phyloP scores from a whole-genome alignment of 2,113 vertebrate genomes.

The Lota lota region DNA sequence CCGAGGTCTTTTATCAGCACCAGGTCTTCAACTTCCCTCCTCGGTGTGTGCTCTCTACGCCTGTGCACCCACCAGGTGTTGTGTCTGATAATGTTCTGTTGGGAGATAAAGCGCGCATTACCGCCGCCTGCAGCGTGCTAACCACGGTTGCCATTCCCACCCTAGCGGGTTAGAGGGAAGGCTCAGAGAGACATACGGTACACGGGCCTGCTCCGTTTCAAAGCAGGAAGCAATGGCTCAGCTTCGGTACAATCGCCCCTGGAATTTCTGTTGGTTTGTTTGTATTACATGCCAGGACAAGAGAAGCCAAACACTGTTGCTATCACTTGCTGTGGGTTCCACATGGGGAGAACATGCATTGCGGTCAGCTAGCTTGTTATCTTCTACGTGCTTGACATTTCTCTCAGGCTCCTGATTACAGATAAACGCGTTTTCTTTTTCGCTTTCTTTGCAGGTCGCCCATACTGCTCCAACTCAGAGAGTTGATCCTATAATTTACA shows the following conservation, averaged over 20 bases:
- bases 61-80: constrained; percentile 43
- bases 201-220: constrained; percentile 54
- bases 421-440: neutral
- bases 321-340: constrained; percentile 24
- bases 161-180: constrained; percentile 30
- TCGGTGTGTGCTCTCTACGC: too few species aligned
- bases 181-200: constrained; percentile 55
- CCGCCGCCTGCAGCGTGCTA: constrained; percentile 40
- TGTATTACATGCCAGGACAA: constrained; percentile 49
- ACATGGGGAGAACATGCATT: constrained; percentile 20
- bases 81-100: constrained; percentile 39
- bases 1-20: constrained; percentile 32
- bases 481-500: too few species aligned
- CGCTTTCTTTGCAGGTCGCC: neutral
- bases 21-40: neutral
- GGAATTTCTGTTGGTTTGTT: constrained; percentile 59
- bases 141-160: constrained; percentile 50
- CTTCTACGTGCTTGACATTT: constrained; percentile 16
- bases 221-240: constrained; percentile 63
- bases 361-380: constrained; percentile 13
- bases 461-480: too few species aligned
- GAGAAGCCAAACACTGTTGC: constrained; percentile 29
- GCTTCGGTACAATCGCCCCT: constrained; percentile 40
- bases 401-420: neutral
- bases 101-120: constrained; percentile 25